Conservation (phyloP, 1,140 invertebrate genomes). For the Achroia grisella region DNA sequence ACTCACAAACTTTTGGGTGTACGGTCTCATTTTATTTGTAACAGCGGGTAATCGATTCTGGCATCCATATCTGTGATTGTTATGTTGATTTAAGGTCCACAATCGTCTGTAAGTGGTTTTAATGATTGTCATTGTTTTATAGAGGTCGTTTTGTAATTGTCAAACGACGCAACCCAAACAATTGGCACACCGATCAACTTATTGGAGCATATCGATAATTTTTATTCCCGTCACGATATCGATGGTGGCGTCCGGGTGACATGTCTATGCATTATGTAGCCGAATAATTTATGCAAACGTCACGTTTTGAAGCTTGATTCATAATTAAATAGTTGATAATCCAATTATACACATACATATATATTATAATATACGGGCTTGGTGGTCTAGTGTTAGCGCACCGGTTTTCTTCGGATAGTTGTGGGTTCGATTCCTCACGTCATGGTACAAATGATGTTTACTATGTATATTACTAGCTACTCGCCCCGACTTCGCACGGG, state of each 20-base stretch:
- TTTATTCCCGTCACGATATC: slow-evolving; percentile 46
- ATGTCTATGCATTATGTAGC: slow-evolving; percentile 28
- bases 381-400: too few species aligned
- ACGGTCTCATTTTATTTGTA: slow-evolving; percentile 25
- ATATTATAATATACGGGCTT: too few species aligned
- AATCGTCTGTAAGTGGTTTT: slow-evolving; percentile 24
- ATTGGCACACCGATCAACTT: slow-evolving; percentile 56
- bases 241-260: slow-evolving; percentile 18
- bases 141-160: slow-evolving; percentile 51
- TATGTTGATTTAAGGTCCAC: slow-evolving; percentile 20
- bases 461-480: too few species aligned
- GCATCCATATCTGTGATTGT: slow-evolving; percentile 11
- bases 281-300: slow-evolving; percentile 24
- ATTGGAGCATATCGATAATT: slow-evolving; percentile 61
- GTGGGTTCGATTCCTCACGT: too few species aligned
- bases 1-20: slow-evolving; percentile 28
- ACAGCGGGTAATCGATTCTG: slow-evolving; percentile 17
- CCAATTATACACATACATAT: too few species aligned
- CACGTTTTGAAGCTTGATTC: slow-evolving; percentile 18
- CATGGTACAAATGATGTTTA: too few species aligned
- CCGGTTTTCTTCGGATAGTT: too few species aligned
- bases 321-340: not conserved
- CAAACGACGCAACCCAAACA: slow-evolving; percentile 32
- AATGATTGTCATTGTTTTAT: slow-evolving; percentile 60
- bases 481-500: too few species aligned